Evolutionary conservation across 2,797 vertebrate genomes (phyloP), one percentile per base, ranked within the genome.

Genomic region (Halcyon chelicuti): DNA sequence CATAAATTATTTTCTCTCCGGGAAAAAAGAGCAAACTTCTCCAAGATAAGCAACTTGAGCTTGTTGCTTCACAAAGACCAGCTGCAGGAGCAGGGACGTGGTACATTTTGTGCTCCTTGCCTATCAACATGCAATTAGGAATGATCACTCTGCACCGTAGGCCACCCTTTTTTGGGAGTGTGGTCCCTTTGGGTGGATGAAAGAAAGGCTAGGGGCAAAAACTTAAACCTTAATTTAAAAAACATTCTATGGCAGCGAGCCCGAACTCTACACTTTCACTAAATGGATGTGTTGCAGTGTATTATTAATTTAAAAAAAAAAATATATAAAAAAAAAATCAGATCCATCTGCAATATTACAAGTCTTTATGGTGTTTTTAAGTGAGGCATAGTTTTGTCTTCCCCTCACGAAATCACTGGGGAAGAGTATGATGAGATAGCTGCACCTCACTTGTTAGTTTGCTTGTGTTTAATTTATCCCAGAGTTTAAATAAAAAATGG

Each of bases 1-100:
- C 35, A 62, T 95, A 93, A 85, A 85, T 84, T 90, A 90, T 74
- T 91, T 93, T 92, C 74, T 93, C 55, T 65, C 51, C 81, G 63
- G 60, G 93, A 76, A 77, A 93, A 93, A 91, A 89, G 51, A 84
- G 68, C 40, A 80, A 97, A 76, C 49, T 75, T 88, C 52, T 91
- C 73, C 31, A 40, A 89, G 79, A 92, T 55, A 88, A 92, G 62
- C 52, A 68, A 35, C 62, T 89, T 9, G 3, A 47, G 60, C 10
- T 46, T 91, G 95, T 93, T 71, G 54, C 89, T 91, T 82, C 14
- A 9, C 55, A 42, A 74, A 57, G 18, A 70, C 37, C n/a, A 82
- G 72, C 63, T 91, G 65, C 35, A 40, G 35, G 44, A 87, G 26
- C 62, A 80, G 20, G 62, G 51, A 71, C 0, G 0, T 10, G 3